phyloP scores from a whole-genome alignment of 2,888 invertebrate genomes.

The Shargacucullia verbasci region DNA sequence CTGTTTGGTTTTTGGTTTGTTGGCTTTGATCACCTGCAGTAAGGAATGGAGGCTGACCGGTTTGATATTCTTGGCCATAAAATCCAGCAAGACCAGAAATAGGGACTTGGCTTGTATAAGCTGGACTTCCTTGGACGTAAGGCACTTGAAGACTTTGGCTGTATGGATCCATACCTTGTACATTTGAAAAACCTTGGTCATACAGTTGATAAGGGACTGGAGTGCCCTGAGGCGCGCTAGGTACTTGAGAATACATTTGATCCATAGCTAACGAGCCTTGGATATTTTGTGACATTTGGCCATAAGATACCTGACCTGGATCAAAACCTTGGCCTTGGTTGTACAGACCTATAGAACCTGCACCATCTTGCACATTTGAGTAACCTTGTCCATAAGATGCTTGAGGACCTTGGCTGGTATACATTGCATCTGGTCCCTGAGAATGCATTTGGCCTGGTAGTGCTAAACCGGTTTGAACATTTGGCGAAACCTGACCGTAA shows the following conservation, averaged over 20 bases:
- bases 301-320: not conserved
- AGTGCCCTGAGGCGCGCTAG: not conserved
- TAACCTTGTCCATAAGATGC: not conserved
- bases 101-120: no score
- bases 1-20: constrained; percentile 7
- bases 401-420: not conserved
- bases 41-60: not conserved
- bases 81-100: no score
- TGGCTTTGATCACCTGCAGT: not conserved
- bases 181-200: not conserved
- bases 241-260: not conserved
- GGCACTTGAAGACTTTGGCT: not conserved
- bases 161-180: not conserved
- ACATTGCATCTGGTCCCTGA: not conserved
- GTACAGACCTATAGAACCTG: not conserved
- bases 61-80: no score
- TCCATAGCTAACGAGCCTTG: not conserved
- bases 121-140: not conserved
- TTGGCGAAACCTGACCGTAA: not conserved
- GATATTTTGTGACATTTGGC: not conserved
- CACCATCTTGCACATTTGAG: not conserved
- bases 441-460: not conserved
- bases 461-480: not conserved
- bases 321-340: not conserved
- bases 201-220: not conserved